Evolutionary conservation across 2,888 invertebrate species (phyloP), one percentile per base, ranked within the genome.

Genomic region (Macaria notata): DNA sequence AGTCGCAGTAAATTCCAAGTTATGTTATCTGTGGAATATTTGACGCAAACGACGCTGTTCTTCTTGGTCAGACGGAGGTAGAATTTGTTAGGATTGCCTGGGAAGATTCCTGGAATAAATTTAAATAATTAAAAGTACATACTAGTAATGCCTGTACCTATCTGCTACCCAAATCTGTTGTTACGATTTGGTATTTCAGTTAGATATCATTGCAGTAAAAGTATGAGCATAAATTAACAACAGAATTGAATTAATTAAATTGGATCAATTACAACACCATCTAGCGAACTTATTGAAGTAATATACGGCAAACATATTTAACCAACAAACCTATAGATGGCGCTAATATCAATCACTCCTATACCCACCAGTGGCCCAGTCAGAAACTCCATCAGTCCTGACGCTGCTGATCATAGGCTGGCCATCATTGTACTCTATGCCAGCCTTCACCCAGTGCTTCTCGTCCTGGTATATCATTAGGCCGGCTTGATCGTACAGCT

Each of bases 391-490:
- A 39, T 87, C 83, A 0, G 88, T 89, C 4, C 78, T 59, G 0
- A 89, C 88, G 48, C 84, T 86, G 43, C 83, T 71, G 0, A 89
- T 83, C 88, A 87, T 85, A 0, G 88, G 81, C 44, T 84, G 83
- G 0, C 81, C 86, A 30, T 88, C 88, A 33, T 86, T 87, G 60
- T 77, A 88, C 63, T 89, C 88, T 1, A 89, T 84, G 2, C 88
- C 88, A 0, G 86, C 64, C 61, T 88, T 88, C 8, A 88, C 46
- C 88, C 88, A 88, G 49, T 81, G 83, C 46, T 80, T 83, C n/a
- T 86, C 83, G 41, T 88, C 83, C n/a, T 78, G 33, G 52, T 84
- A 86, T 19, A 89, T 70, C 86, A 88, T 88, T 0, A 89, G 68
- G 0, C 88, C 88, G 4, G 88, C 88, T 73, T 89, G 88, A 46